phyloP scores from a whole-genome alignment of 2,113 vertebrate species.

The Nannospalax galili region DNA sequence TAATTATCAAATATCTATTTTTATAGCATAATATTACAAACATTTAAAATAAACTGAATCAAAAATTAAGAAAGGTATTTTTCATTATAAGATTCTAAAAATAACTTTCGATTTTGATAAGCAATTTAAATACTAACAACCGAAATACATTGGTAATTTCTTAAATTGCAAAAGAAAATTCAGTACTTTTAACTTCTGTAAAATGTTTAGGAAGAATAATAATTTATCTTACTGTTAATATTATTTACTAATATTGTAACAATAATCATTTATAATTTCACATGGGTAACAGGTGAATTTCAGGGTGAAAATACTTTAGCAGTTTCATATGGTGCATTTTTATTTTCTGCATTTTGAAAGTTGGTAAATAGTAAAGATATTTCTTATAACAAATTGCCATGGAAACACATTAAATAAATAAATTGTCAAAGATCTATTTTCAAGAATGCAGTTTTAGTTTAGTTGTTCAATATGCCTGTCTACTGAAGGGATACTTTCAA shows the following conservation, averaged over 20 bases:
- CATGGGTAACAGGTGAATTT: neutral
- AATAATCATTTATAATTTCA: neutral
- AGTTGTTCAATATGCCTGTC: neutral
- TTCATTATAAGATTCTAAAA: conserved; percentile 33
- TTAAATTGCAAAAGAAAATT: conserved; percentile 36
- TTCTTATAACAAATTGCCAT: conserved; percentile 21
- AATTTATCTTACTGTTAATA: neutral
- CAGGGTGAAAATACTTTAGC: neutral
- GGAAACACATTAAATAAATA: conserved; percentile 14
- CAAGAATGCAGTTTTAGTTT: neutral
- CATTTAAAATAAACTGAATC: conserved; percentile 28
- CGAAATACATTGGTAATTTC: neutral
- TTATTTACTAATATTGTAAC: conserved; percentile 20
- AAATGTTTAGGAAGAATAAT: conserved; percentile 32
- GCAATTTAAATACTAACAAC: conserved; percentile 4
- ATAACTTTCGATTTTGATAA: conserved; percentile 1
- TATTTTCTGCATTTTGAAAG: conserved; percentile 36
- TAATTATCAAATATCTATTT: conserved; percentile 31
- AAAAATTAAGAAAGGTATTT: neutral
- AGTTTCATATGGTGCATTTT: neutral
- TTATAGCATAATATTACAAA: neutral
- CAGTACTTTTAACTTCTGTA: neutral
- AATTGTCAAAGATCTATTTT: conserved; percentile 33
- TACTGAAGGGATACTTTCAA: conserved; percentile 43
- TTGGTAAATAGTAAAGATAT: neutral